These are phyloP conservation scores for Druon quercuslanigerum DNA, from an alignment of 1,140 invertebrate species.

Conservation along the genomic window DNA sequence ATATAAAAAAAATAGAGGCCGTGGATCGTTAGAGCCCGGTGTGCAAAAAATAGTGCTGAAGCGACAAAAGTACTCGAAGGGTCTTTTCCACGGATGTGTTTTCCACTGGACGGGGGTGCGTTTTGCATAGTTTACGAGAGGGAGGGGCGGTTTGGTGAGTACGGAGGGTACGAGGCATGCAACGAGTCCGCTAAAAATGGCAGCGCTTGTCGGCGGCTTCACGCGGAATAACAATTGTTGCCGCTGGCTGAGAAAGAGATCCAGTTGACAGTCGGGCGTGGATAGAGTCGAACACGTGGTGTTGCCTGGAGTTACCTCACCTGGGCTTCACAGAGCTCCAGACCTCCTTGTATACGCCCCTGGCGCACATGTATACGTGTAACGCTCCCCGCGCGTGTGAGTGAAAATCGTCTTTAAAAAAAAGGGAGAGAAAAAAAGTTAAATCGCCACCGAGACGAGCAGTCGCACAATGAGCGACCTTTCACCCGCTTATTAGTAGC, in stretches of 20 bases:
- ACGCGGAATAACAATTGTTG: conserved; percentile 71
- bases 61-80: neutral
- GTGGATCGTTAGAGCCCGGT: neutral
- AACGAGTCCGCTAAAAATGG: conserved; percentile 74
- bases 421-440: conserved; percentile 17
- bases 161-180: conserved; percentile 42
- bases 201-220: conserved; percentile 64
- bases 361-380: conserved; percentile 60
- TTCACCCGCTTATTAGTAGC: conserved; percentile 3
- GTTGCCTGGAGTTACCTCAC: conserved; percentile 7
- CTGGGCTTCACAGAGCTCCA: conserved; percentile 31
- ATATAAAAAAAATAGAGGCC: conserved; percentile 42
- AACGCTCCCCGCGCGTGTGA: conserved; percentile 41
- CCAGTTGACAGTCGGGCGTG: conserved; percentile 73
- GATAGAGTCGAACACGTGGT: conserved; percentile 43
- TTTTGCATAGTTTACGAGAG: conserved; percentile 41
- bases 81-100: conserved; percentile 27
- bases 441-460: conserved; percentile 2
- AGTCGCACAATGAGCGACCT: conserved; percentile 15
- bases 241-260: conserved; percentile 75
- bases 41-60: neutral
- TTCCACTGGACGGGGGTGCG: conserved; percentile 36
- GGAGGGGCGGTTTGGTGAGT: conserved; percentile 38
- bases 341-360: conserved; percentile 51
- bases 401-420: conserved; percentile 31